Evolutionary conservation across 2,888 invertebrate genomes (phyloP).

Genomic region (Bembecia ichneumoniformis): DNA sequence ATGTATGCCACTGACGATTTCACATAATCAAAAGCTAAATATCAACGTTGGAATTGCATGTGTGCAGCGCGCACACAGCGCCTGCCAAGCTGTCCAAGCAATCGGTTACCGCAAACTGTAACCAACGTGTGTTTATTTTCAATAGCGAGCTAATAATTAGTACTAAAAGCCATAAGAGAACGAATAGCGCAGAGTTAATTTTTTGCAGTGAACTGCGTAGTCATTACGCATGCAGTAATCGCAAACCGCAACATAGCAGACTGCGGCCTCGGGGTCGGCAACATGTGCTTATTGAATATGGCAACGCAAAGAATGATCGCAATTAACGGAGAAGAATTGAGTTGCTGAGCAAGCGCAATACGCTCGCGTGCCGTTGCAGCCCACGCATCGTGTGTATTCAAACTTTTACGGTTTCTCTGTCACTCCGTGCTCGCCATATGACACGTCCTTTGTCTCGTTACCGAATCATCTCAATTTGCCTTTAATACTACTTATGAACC

Average conservation of each 20-base stretch:
- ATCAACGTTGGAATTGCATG: conserved; percentile 1
- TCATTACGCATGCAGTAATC: conserved; percentile 48
- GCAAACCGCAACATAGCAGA: conserved; percentile 55
- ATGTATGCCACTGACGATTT: conserved; percentile 43
- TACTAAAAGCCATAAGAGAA: conserved; percentile 30
- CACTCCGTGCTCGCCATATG: conserved; percentile 42
- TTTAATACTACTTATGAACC: too few species aligned
- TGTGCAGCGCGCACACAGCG: conserved; percentile 13
- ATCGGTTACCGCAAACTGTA: conserved; percentile 34
- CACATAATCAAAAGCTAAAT: conserved; percentile 56
- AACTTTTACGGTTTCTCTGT: conserved; percentile 64
- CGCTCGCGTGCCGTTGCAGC: conserved; percentile 15
- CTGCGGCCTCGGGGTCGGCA: conserved; percentile 39
- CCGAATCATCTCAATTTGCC: too few species aligned
- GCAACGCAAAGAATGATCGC: conserved; percentile 37
- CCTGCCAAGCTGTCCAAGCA: conserved; percentile 10
- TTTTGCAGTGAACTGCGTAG: conserved; percentile 29
- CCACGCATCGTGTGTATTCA: conserved; percentile 21
- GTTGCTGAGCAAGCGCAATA: conserved; percentile 32
- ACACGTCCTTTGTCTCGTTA: not conserved
- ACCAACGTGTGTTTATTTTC: conserved; percentile 22
- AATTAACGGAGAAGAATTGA: conserved; percentile 40
- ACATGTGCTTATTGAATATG: conserved; percentile 57
- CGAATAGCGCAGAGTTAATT: conserved; percentile 29
- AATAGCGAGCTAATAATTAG: conserved; percentile 28